Percentiles rank a stretch among this genome's conserved stretches.
Evolutionary conservation across 2,797 vertebrate species (phyloP).

Genomic region (Eremophila alpestris): DNA sequence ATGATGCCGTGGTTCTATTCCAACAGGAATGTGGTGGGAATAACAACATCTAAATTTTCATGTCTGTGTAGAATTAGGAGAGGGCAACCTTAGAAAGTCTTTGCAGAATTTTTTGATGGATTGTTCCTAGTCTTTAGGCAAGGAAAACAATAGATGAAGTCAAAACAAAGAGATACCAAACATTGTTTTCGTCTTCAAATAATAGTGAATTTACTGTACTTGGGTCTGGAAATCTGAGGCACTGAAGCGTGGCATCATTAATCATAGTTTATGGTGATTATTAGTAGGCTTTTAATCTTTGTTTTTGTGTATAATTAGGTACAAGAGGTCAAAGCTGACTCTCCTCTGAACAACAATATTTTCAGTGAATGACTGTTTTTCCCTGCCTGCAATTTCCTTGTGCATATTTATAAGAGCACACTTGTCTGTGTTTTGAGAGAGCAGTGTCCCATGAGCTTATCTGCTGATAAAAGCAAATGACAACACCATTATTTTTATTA

Average conservation of each 20-base stretch:
- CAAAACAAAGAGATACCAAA: conserved; percentile 15
- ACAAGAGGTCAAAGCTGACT: conserved; percentile 64
- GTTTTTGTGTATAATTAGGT: conserved; percentile 69
- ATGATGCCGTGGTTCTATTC: not conserved
- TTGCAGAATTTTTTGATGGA: not conserved
- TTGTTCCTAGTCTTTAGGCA: not conserved
- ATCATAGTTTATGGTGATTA: conserved; percentile 72
- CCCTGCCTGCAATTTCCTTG: conserved; percentile 50
- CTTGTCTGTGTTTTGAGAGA: conserved; percentile 32
- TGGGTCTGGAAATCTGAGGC: conserved; percentile 20
- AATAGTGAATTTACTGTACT: conserved; percentile 46
- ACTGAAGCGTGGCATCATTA: conserved; percentile 59
- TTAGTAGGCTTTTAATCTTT: conserved; percentile 70
- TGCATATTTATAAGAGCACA: conserved; percentile 46
- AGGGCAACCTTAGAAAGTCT: not conserved
- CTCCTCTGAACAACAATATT: conserved; percentile 50
- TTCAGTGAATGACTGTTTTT: conserved; percentile 54
- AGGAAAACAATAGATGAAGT: not conserved
- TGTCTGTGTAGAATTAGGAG: not conserved
- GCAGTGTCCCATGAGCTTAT: conserved; percentile 40
- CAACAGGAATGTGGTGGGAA: accelerated
- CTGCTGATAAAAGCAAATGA: conserved; percentile 31
- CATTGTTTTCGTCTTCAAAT: conserved; percentile 20
- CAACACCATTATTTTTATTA: conserved; percentile 50
- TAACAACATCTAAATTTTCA: not conserved